Conservation (phyloP, 2,113 vertebrate genomes). For the Abramis brama region DNA sequence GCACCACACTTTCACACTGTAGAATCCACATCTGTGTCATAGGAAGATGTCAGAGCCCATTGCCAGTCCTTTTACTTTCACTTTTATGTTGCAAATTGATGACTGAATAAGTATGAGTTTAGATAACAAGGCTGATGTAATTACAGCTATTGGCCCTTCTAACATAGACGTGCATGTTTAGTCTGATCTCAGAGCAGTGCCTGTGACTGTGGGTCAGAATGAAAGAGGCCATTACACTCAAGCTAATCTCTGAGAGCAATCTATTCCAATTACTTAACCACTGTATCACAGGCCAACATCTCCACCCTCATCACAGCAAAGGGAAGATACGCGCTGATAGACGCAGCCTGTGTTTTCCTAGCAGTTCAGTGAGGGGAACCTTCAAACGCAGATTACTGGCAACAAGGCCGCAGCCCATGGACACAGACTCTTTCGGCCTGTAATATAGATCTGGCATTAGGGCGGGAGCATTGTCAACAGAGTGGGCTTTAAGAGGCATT, state of each 20-base stretch:
- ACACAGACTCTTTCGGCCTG: slow-evolving; percentile 8
- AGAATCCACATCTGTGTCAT: neutral
- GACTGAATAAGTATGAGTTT: slow-evolving; percentile 48
- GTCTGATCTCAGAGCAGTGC: slow-evolving; percentile 34
- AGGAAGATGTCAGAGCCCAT: neutral
- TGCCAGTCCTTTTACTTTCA: slow-evolving; percentile 27
- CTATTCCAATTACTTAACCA: slow-evolving; percentile 55
- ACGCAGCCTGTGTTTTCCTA: slow-evolving; percentile 21
- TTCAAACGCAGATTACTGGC: slow-evolving; percentile 41
- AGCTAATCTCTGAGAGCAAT: slow-evolving; percentile 52
- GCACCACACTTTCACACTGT: slow-evolving; percentile 14
- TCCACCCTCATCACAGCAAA: slow-evolving; percentile 35
- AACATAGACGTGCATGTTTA: slow-evolving; percentile 23
- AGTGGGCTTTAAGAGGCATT: slow-evolving; percentile 63
- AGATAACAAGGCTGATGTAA: slow-evolving; percentile 48
- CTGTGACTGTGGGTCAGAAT: slow-evolving; percentile 43
- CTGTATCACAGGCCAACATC: slow-evolving; percentile 49
- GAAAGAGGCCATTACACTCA: slow-evolving; percentile 47
- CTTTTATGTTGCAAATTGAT: slow-evolving; percentile 23
- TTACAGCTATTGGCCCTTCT: slow-evolving; percentile 23
- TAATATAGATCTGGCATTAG: slow-evolving; percentile 56
- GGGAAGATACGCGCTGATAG: slow-evolving; percentile 19
- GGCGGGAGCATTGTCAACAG: slow-evolving; percentile 49
- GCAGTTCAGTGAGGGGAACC: slow-evolving; percentile 15
- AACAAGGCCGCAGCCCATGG: slow-evolving; percentile 18